Percentiles rank a stretch among this genome's conserved stretches.
Conservation (phyloP, 1,140 invertebrate species). For the Colletes latitarsis region DNA sequence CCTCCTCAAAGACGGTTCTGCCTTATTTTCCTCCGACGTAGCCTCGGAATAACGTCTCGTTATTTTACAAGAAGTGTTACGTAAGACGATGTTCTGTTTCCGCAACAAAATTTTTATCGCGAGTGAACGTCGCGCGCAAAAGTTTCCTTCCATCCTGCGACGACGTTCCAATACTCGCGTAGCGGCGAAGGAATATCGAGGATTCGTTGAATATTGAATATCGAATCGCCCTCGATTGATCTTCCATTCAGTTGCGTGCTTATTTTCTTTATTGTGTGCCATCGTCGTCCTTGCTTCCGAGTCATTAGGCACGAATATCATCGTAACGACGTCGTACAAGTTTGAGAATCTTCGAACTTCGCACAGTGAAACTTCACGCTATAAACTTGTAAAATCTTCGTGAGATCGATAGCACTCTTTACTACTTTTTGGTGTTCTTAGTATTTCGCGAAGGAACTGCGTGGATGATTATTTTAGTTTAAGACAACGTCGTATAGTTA, state of each 20-base stretch:
- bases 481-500: too few species aligned
- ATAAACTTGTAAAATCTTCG: too few species aligned
- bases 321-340: too few species aligned
- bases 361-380: too few species aligned
- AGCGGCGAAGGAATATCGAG: not conserved
- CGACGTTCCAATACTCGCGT: not conserved
- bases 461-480: too few species aligned
- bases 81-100: not conserved
- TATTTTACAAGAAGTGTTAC: constrained; percentile 15
- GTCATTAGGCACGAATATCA: not conserved
- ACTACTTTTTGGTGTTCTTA: not conserved
- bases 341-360: not conserved
- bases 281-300: too few species aligned
- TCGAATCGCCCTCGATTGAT: not conserved
- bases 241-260: not conserved
- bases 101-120: constrained; percentile 9
- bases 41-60: constrained; percentile 3
- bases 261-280: not conserved
- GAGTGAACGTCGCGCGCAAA: constrained; percentile 5
- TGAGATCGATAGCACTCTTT: too few species aligned
- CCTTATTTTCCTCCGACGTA: not conserved
- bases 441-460: too few species aligned
- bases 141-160: not conserved
- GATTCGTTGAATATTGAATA: constrained; percentile 8
- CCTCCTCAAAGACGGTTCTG: not conserved